These are phyloP conservation scores for Grus americana DNA, from an alignment of 2,113 vertebrate species.

Conservation along the genomic window DNA sequence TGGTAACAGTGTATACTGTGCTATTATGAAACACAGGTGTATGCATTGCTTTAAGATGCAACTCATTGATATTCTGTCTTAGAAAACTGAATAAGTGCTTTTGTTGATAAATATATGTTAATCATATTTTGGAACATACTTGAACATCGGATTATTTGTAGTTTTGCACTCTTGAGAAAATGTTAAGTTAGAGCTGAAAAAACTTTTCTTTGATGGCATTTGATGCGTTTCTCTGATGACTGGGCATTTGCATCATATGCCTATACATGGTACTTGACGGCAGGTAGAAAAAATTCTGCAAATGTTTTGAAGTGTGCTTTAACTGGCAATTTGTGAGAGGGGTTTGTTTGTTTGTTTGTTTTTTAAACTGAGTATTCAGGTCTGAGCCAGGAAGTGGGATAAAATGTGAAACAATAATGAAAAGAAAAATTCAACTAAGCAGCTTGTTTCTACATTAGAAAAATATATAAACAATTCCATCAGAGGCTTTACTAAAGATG, in stretches of 20 bases:
- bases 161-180: not conserved
- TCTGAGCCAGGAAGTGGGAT: not conserved
- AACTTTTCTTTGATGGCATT: slow-evolving; percentile 18
- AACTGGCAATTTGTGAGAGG: not conserved
- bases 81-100: not conserved
- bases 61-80: not conserved
- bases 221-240: slow-evolving; percentile 14
- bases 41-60: not conserved
- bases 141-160: not conserved
- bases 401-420: slow-evolving; percentile 6
- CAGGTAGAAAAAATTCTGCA: slow-evolving; percentile 24
- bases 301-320: not conserved
- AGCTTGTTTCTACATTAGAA: not conserved
- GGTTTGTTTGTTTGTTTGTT: not conserved
- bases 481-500: not conserved
- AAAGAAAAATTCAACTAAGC: not conserved
- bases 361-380: not conserved
- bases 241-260: not conserved
- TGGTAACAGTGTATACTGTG: not conserved
- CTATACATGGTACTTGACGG: not conserved
- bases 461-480: not conserved
- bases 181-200: not conserved
- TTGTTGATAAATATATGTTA: slow-evolving; percentile 21
- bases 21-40: not conserved
- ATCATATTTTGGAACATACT: not conserved